A percentile compares a stretch with the other conserved stretches of the same genome.
These are phyloP conservation scores for Cyprinus carpio DNA, from an alignment of 2,113 vertebrate species.

Conservation along the genomic window DNA sequence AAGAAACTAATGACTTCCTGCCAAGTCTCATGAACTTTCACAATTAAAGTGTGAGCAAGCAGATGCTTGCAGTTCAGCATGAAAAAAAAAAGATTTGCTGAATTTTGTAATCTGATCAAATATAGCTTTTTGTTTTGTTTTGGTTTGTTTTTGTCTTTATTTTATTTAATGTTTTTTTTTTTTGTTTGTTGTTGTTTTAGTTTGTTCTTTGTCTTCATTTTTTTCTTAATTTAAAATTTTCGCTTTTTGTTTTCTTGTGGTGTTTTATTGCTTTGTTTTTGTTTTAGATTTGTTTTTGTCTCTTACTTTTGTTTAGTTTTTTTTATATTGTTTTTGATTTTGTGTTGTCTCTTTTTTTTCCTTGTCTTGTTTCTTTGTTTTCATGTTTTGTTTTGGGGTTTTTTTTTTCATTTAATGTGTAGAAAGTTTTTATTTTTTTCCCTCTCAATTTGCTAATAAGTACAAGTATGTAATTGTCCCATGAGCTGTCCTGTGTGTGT, in stretches of 20 bases:
- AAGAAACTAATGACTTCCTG: neutral
- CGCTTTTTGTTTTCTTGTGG: neutral
- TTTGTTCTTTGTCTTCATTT: neutral
- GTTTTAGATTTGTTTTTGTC: neutral
- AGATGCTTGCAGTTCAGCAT: neutral
- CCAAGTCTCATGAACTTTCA: constrained; percentile 5
- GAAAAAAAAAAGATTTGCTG: neutral
- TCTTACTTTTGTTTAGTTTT: no score
- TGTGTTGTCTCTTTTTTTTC: neutral
- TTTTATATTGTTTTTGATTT: no score
- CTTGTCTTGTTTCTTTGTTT: no score
- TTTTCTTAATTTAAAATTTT: neutral
- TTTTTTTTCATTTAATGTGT: neutral
- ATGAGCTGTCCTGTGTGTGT: constrained; percentile 29
- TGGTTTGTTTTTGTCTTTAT: neutral
- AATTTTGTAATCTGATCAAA: neutral
- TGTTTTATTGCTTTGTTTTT: neutral
- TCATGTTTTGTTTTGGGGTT: no score
- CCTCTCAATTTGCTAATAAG: neutral
- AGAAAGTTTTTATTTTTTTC: neutral
- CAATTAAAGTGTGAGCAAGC: constrained; percentile 10
- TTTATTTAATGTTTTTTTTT: no score
- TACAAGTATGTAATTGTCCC: neutral
- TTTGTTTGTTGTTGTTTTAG: no score
- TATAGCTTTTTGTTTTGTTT: neutral